These are phyloP conservation scores for Lophotriccus pileatus DNA, from an alignment of 2,797 vertebrate genomes.

Conservation along the genomic window DNA sequence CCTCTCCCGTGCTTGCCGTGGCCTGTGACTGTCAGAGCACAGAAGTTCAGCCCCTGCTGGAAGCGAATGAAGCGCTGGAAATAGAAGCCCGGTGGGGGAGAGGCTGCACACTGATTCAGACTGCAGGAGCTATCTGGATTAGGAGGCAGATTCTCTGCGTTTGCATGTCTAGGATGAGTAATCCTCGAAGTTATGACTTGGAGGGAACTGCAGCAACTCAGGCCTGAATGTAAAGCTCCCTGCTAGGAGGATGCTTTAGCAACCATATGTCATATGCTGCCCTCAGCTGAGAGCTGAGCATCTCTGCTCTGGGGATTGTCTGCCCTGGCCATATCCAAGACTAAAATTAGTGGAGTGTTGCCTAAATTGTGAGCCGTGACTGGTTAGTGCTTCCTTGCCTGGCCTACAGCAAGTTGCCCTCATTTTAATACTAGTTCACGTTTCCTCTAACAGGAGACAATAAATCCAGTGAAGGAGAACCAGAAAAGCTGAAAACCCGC, in stretches of 20 bases:
- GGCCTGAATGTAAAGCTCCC: constrained; percentile 22
- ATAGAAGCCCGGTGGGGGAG: background rate
- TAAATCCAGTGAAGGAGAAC: background rate
- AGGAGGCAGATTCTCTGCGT: background rate
- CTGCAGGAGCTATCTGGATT: background rate
- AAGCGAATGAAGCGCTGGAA: background rate
- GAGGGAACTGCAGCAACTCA: constrained; percentile 31
- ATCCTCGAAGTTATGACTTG: constrained; percentile 35
- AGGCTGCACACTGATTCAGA: background rate
- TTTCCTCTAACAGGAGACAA: background rate
- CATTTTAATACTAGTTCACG: background rate
- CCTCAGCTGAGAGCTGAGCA: background rate
- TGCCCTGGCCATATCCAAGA: background rate
- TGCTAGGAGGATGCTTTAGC: constrained; percentile 9
- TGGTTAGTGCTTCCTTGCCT: background rate
- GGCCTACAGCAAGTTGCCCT: background rate
- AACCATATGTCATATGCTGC: constrained; percentile 18
- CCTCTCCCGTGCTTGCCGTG: background rate
- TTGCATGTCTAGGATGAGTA: constrained; percentile 45
- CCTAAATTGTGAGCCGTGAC: background rate
- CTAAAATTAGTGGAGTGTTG: background rate
- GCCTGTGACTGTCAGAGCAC: background rate
- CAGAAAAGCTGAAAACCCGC: background rate
- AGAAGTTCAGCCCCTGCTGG: background rate
- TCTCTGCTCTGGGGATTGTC: background rate